Percentiles rank a stretch among this genome's conserved stretches.
phyloP scores from a whole-genome alignment of 2,888 invertebrate species.

The Platypus cylindrus region DNA sequence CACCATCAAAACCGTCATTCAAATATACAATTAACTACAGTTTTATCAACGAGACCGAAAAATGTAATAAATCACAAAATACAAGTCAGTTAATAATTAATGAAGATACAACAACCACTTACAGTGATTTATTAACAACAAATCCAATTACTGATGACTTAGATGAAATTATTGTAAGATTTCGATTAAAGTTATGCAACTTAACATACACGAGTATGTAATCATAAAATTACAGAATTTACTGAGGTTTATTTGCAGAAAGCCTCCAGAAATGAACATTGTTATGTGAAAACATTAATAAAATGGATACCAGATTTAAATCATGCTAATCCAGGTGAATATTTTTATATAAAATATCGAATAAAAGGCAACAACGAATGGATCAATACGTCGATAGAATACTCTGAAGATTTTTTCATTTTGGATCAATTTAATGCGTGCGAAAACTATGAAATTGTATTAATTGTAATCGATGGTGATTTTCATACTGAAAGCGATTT shows the following conservation, averaged over 20 bases:
- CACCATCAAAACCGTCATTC: conserved; percentile 24
- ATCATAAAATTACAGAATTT: too few species aligned
- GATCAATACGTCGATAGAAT: conserved; percentile 21
- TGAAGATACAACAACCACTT: too few species aligned
- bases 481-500: conserved; percentile 24
- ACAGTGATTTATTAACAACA: too few species aligned
- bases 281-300: conserved; percentile 24
- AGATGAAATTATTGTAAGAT: too few species aligned
- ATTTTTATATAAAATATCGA: conserved; percentile 27
- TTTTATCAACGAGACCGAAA: conserved; percentile 18
- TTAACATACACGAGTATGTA: too few species aligned
- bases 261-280: conserved; percentile 14
- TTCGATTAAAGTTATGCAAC: too few species aligned
- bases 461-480: conserved; percentile 26
- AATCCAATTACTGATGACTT: too few species aligned
- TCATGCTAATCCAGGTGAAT: conserved; percentile 26
- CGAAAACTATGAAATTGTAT: conserved; percentile 25
- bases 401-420: conserved; percentile 23
- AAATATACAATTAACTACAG: conserved; percentile 25
- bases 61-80: too few species aligned
- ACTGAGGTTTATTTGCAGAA: too few species aligned
- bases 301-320: conserved; percentile 27
- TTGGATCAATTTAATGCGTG: conserved; percentile 26
- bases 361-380: conserved; percentile 22
- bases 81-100: too few species aligned